phyloP scores from a whole-genome alignment of 2,797 vertebrate genomes.

The Chelmon rostratus region DNA sequence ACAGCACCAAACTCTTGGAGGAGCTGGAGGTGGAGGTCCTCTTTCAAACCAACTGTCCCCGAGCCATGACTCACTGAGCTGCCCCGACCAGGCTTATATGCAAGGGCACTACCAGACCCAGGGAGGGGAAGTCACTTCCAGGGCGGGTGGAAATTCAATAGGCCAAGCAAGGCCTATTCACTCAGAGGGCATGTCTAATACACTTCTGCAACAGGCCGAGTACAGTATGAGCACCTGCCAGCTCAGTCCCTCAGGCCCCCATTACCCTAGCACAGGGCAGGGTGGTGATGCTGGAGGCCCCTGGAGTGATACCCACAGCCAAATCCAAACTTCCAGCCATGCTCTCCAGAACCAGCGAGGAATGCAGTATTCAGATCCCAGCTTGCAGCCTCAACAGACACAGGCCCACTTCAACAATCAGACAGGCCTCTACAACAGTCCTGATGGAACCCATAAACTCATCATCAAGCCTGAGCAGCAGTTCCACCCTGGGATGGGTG shows the following conservation, averaged over 20 bases:
- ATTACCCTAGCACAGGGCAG: constrained; percentile 79
- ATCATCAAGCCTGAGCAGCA: constrained; percentile 95
- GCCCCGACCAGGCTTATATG: constrained; percentile 83
- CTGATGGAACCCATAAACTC: constrained; percentile 86
- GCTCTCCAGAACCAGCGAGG: constrained; percentile 73
- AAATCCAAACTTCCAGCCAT: constrained; percentile 76
- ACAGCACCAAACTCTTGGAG: constrained; percentile 78
- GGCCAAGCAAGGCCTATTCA: constrained; percentile 71
- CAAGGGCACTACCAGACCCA: constrained; percentile 81
- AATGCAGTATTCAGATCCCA: constrained; percentile 76
- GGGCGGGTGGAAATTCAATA: constrained; percentile 65
- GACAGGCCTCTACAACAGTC: constrained; percentile 81
- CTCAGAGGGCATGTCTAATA: constrained; percentile 81
- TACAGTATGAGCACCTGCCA: constrained; percentile 91
- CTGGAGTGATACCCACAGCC: constrained; percentile 84
- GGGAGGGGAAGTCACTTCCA: constrained; percentile 68
- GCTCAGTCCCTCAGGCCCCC: constrained; percentile 86
- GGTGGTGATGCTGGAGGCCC: constrained; percentile 68
- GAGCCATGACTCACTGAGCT: constrained; percentile 81
- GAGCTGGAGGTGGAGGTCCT: constrained; percentile 56
- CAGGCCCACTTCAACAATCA: constrained; percentile 82
- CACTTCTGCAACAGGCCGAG: constrained; percentile 87
- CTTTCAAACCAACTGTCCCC: constrained; percentile 83
- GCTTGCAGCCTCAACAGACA: constrained; percentile 77
- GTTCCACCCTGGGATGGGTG: constrained; percentile 84